These are phyloP conservation scores for Arizona elegans DNA, from an alignment of 2,113 vertebrate species.

Conservation along the genomic window DNA sequence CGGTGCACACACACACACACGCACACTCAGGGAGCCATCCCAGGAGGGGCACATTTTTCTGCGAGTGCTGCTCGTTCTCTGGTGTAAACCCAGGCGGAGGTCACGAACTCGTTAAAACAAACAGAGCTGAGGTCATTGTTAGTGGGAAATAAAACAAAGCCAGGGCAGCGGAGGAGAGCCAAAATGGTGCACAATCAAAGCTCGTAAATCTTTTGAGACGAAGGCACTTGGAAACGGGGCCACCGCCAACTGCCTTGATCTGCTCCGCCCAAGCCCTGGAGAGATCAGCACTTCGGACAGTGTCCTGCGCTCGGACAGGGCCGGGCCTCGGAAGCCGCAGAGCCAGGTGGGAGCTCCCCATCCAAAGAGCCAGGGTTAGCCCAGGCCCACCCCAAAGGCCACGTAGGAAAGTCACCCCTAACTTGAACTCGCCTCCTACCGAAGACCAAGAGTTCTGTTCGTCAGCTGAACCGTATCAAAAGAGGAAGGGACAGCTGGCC, in stretches of 20 bases:
- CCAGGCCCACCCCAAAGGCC: neutral
- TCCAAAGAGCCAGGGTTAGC: neutral
- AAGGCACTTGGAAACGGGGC: conserved; percentile 17
- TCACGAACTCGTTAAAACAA: conserved; percentile 74
- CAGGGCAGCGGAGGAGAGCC: conserved; percentile 34
- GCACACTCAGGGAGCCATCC: neutral
- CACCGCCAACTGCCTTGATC: neutral
- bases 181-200: conserved; percentile 37
- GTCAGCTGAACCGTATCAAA: neutral
- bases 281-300: neutral
- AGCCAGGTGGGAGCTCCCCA: neutral
- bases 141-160: conserved; percentile 47
- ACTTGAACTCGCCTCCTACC: neutral
- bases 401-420: neutral
- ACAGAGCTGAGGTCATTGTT: conserved; percentile 66
- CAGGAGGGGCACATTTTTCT: conserved; percentile 33
- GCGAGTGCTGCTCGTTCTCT: neutral
- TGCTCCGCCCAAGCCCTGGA: neutral
- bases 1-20: neutral
- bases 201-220: conserved; percentile 49
- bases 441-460: neutral
- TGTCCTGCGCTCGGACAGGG: neutral
- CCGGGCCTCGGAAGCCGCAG: neutral
- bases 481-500: too few relatives aligned
- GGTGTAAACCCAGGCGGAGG: conserved; percentile 55